Evolutionary conservation across 2,797 vertebrate species (phyloP).

Genomic region (Prionace glauca): DNA sequence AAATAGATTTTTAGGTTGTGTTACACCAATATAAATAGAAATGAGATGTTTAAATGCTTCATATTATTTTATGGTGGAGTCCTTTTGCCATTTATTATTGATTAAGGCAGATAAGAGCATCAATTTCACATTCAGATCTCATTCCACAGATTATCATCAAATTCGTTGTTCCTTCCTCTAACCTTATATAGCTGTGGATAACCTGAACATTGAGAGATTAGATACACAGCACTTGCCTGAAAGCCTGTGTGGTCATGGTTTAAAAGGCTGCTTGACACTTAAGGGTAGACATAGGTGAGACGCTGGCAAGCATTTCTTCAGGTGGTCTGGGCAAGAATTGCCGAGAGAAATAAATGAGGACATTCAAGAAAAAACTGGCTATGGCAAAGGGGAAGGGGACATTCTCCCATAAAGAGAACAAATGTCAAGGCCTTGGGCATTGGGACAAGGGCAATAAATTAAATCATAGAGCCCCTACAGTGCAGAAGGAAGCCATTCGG

Average conservation of each 20-base stretch:
- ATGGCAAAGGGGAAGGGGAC: too few species aligned
- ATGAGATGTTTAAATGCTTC: neutral
- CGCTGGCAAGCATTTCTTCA: neutral
- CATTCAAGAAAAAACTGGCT: neutral
- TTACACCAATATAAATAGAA: neutral
- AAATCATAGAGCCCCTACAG: neutral
- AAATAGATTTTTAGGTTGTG: slow-evolving; percentile 1
- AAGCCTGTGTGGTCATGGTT: neutral
- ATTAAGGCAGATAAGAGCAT: neutral
- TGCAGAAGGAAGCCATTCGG: neutral
- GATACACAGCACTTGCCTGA: neutral
- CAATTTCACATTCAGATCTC: neutral
- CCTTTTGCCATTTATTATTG: neutral
- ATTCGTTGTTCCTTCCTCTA: neutral
- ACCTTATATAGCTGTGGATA: neutral
- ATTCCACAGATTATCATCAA: neutral
- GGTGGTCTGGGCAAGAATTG: neutral
- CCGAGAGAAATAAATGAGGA: too few species aligned
- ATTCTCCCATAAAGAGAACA: neutral
- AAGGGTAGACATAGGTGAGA: neutral
- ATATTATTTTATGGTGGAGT: neutral
- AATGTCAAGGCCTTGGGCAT: neutral
- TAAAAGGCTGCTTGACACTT: neutral
- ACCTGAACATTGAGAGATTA: neutral
- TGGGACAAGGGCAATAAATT: neutral